Evolutionary conservation across 2,888 invertebrate genomes (phyloP).

Genomic region (Falcaria lacertinaria): DNA sequence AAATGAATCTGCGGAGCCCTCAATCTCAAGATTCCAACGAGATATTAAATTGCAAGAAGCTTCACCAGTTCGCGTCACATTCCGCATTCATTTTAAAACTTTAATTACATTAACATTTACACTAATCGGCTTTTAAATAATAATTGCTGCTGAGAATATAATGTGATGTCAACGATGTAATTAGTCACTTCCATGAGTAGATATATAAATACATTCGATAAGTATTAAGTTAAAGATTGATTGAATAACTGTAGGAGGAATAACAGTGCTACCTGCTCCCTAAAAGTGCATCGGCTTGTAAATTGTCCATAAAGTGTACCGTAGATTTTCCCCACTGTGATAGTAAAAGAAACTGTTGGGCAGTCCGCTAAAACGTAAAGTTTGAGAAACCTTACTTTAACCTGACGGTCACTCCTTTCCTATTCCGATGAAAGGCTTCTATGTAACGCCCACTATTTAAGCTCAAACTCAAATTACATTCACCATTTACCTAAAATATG

Average conservation of each 20-base stretch:
- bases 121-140: conserved; percentile 54
- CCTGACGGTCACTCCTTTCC: neutral
- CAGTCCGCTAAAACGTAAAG: neutral
- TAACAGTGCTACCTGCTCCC: too few species aligned
- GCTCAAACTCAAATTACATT: neutral
- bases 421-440: neutral
- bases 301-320: too few species aligned
- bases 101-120: conserved; percentile 40
- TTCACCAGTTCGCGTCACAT: conserved; percentile 11
- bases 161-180: too few species aligned
- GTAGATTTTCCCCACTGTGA: too few species aligned
- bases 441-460: neutral
- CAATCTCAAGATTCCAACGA: conserved; percentile 37
- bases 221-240: too few species aligned
- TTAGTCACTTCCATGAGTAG: too few species aligned
- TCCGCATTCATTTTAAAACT: conserved; percentile 29
- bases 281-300: too few species aligned
- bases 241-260: too few species aligned
- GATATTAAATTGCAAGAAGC: conserved; percentile 46
- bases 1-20: conserved; percentile 29
- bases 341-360: too few species aligned
- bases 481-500: neutral
- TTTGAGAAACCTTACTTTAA: conserved; percentile 1
- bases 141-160: conserved; percentile 4
- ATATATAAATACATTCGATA: too few species aligned